phyloP scores from a whole-genome alignment of 2,113 vertebrate species.

The Thalassoma bifasciatum region DNA sequence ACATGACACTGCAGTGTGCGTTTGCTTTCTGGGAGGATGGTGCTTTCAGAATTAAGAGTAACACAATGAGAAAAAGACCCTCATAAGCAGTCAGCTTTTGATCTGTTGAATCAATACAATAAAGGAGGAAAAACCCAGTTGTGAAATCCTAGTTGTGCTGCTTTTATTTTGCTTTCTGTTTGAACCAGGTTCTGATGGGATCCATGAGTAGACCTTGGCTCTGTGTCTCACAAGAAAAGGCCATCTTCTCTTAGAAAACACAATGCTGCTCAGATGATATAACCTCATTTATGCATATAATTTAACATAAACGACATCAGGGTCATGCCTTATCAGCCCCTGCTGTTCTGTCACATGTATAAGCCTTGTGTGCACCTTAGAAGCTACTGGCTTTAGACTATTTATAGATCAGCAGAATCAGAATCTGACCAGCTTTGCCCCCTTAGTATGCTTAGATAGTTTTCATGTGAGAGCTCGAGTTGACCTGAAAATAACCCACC shows the following conservation, averaged over 20 bases:
- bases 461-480: constrained; percentile 63
- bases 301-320: constrained; percentile 21
- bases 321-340: constrained; percentile 31
- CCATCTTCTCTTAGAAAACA: background rate
- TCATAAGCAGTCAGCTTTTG: constrained; percentile 21
- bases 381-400: constrained; percentile 69
- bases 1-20: background rate
- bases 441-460: constrained; percentile 60
- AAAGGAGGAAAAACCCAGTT: constrained; percentile 5
- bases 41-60: background rate
- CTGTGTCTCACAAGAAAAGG: constrained; percentile 21
- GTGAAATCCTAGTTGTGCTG: constrained; percentile 2
- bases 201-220: background rate
- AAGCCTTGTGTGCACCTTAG: constrained; percentile 69
- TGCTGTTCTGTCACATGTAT: constrained; percentile 57
- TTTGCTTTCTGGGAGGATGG: background rate
- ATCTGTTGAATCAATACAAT: constrained; percentile 51
- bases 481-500: constrained; percentile 69
- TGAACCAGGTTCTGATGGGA: background rate
- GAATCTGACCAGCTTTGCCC: constrained; percentile 72
- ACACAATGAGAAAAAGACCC: constrained; percentile 1
- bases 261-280: constrained; percentile 20
- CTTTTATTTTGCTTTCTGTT: background rate
- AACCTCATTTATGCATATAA: background rate
- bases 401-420: constrained; percentile 74